phyloP scores from a whole-genome alignment of 1,140 invertebrate species.

The Trichonephila clavipes region DNA sequence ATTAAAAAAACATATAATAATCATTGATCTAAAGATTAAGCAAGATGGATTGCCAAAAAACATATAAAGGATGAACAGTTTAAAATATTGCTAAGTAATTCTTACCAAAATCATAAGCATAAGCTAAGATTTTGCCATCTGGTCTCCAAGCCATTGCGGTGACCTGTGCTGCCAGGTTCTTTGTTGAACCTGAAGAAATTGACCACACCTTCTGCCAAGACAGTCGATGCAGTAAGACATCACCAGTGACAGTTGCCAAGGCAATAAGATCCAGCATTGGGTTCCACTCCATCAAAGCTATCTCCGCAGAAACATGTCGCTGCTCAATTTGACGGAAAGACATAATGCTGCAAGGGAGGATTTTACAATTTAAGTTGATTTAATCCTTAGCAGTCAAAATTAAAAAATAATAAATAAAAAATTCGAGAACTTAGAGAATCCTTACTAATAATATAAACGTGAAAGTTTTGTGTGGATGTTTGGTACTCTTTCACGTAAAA shows the following conservation, averaged over 20 bases:
- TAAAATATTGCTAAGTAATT: constrained; percentile 75
- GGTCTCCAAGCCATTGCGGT: constrained; percentile 91
- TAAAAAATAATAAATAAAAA: too few species aligned
- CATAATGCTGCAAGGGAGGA: constrained; percentile 61
- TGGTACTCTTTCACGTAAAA: too few species aligned
- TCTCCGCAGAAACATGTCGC: constrained; percentile 90
- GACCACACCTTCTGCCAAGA: constrained; percentile 96
- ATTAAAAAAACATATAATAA: too few species aligned
- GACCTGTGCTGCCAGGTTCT: constrained; percentile 81
- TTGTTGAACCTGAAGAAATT: constrained; percentile 86
- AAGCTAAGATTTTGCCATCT: constrained; percentile 93
- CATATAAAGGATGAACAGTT: too few species aligned
- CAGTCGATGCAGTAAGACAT: constrained; percentile 92
- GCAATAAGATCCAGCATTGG: constrained; percentile 96
- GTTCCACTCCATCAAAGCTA: constrained; percentile 94
- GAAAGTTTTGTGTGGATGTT: too few species aligned
- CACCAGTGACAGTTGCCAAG: constrained; percentile 87
- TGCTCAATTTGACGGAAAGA: constrained; percentile 89
- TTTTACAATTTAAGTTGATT: not conserved
- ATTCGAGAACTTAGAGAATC: too few species aligned
- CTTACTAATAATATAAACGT: too few species aligned
- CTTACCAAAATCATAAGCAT: constrained; percentile 86
- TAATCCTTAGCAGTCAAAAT: too few species aligned
- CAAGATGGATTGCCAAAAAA: too few species aligned
- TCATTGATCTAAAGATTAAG: too few species aligned